Conservation (phyloP, 2,113 vertebrate genomes). For the Myotis davidii region DNA sequence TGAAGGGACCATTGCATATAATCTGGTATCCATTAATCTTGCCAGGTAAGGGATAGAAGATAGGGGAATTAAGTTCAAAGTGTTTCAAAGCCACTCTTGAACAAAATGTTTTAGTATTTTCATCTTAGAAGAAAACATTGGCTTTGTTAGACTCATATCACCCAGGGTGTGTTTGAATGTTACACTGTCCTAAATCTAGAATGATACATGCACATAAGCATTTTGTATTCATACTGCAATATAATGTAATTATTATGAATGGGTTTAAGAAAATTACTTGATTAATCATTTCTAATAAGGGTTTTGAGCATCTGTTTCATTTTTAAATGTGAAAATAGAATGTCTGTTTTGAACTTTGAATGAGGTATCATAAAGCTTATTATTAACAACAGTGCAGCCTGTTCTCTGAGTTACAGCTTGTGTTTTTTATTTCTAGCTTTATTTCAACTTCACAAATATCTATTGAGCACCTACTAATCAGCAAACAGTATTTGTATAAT, state of each 20-base stretch:
- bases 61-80: neutral
- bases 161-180: neutral
- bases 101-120: neutral
- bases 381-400: neutral
- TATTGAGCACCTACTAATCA: neutral
- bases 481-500: neutral
- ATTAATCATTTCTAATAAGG: neutral
- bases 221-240: constrained; percentile 64
- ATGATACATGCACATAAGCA: neutral
- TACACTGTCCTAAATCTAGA: neutral
- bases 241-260: constrained; percentile 72
- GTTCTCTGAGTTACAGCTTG: neutral
- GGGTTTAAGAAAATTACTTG: constrained; percentile 59
- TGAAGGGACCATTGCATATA: neutral
- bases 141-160: neutral
- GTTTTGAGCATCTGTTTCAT: constrained; percentile 51
- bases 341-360: constrained; percentile 42
- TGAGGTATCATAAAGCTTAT: neutral
- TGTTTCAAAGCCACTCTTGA: neutral
- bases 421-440: neutral
- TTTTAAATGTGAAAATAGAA: constrained; percentile 51
- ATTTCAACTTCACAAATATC: constrained; percentile 42
- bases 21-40: neutral
- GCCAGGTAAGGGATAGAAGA: neutral
- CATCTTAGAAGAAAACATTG: neutral